Evolutionary conservation across 2,888 invertebrate genomes (phyloP).

Genomic region (Artemia sinica): DNA sequence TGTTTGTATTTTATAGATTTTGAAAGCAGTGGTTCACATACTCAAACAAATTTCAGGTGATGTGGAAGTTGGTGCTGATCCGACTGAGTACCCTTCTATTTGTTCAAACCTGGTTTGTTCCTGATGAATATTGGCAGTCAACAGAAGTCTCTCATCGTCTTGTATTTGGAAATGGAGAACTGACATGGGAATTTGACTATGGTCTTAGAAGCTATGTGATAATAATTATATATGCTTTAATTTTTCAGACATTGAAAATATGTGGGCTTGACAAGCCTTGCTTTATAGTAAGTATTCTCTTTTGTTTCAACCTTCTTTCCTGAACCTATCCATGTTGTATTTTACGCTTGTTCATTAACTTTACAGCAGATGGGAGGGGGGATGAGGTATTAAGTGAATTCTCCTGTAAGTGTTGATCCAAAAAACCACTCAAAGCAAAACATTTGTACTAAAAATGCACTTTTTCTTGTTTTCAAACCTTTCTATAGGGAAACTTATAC

Average conservation of each 20-base stretch:
- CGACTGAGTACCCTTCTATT: background rate
- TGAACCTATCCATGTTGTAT: too few relatives aligned
- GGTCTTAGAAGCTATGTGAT: background rate
- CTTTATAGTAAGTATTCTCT: background rate
- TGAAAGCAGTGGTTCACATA: too few relatives aligned
- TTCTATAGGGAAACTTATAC: too few relatives aligned
- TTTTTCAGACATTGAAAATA: background rate
- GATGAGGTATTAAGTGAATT: too few relatives aligned
- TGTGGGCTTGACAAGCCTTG: background rate
- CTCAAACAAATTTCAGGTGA: background rate
- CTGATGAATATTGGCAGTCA: background rate
- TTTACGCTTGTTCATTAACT: too few relatives aligned
- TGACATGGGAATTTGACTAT: conserved; percentile 4
- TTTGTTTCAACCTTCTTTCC: too few relatives aligned
- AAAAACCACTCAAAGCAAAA: too few relatives aligned
- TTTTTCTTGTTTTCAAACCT: too few relatives aligned
- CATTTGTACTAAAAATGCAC: too few relatives aligned
- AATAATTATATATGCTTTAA: background rate
- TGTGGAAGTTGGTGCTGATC: background rate
- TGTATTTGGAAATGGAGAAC: background rate
- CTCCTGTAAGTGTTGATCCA: too few relatives aligned
- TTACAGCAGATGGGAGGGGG: too few relatives aligned
- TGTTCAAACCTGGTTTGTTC: background rate
- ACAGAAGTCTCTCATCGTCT: background rate
- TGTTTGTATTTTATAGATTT: too few relatives aligned